A percentile compares a stretch with the other conserved stretches of the same genome.
These are phyloP conservation scores for Agrotis clavis DNA, from an alignment of 2,888 invertebrate species.

Conservation along the genomic window DNA sequence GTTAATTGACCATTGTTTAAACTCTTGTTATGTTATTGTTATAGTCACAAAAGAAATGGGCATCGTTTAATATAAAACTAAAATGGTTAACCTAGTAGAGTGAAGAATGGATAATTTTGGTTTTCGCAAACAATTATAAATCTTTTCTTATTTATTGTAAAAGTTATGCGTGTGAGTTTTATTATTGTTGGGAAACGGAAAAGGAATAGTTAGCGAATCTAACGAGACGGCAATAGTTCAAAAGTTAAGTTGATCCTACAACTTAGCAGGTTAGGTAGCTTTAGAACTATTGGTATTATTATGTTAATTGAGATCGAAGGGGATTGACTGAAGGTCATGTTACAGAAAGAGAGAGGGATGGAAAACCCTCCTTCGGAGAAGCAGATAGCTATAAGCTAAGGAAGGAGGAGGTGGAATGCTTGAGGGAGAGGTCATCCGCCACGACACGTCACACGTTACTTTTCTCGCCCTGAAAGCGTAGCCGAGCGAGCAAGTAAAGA, in stretches of 20 bases:
- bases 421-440: too few relatives aligned
- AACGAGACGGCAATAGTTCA: neutral
- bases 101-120: constrained; percentile 36
- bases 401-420: too few relatives aligned
- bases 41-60: constrained; percentile 34
- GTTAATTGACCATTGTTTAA: constrained; percentile 55
- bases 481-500: too few relatives aligned
- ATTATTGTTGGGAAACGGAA: constrained; percentile 30
- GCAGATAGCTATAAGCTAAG: too few relatives aligned
- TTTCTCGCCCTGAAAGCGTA: too few relatives aligned
- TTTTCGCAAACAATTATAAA: constrained; percentile 42
- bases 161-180: constrained; percentile 21
- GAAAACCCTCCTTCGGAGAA: too few relatives aligned
- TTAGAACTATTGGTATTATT: too few relatives aligned
- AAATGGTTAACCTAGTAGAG: constrained; percentile 38
- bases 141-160: constrained; percentile 40
- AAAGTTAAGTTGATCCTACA: neutral
- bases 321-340: too few relatives aligned
- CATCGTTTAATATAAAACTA: constrained; percentile 39
- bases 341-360: too few relatives aligned
- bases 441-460: too few relatives aligned
- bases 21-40: constrained; percentile 35
- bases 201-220: neutral
- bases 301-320: too few relatives aligned
- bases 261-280: too few relatives aligned